Conservation (phyloP, 2,113 vertebrate species). For the Poeciliopsis turrubarensis region DNA sequence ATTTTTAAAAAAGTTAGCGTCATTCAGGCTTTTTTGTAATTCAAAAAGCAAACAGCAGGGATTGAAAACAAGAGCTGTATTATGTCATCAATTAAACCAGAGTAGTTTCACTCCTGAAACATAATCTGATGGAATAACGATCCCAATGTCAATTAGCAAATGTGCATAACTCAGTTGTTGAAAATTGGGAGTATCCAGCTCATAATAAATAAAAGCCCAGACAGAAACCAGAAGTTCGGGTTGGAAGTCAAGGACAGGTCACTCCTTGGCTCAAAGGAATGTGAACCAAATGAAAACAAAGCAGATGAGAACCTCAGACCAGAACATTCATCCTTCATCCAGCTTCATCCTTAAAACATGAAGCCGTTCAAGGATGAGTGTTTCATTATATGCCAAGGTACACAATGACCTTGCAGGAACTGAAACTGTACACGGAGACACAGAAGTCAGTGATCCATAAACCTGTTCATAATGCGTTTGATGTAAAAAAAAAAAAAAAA, state of each 20-base stretch:
- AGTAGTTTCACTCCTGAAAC: not conserved
- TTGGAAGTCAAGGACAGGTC: rapidly evolving
- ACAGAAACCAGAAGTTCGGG: too few species aligned
- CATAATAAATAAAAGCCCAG: not conserved
- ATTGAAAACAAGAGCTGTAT: not conserved
- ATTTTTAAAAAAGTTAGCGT: not conserved
- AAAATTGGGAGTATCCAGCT: not conserved
- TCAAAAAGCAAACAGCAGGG: not conserved
- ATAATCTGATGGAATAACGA: not conserved
- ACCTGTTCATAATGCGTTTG: not conserved
- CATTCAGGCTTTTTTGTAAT: not conserved
- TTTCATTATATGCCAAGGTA: not conserved
- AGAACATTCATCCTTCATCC: not conserved
- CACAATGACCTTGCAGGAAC: constrained; percentile 15
- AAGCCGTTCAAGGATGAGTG: too few species aligned
- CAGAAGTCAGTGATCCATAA: too few species aligned
- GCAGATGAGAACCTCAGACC: not conserved
- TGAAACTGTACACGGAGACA: constrained; percentile 31
- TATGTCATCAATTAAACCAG: not conserved
- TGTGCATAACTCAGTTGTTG: not conserved
- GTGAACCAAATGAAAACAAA: constrained; percentile 1
- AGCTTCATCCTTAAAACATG: too few species aligned
- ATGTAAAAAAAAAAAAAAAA: not conserved
- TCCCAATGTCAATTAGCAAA: not conserved
- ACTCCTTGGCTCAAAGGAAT: not conserved